A percentile compares a stretch with the other conserved stretches of the same genome.
Evolutionary conservation across 2,888 invertebrate species (phyloP).

Genomic region (Watsonalla binaria): DNA sequence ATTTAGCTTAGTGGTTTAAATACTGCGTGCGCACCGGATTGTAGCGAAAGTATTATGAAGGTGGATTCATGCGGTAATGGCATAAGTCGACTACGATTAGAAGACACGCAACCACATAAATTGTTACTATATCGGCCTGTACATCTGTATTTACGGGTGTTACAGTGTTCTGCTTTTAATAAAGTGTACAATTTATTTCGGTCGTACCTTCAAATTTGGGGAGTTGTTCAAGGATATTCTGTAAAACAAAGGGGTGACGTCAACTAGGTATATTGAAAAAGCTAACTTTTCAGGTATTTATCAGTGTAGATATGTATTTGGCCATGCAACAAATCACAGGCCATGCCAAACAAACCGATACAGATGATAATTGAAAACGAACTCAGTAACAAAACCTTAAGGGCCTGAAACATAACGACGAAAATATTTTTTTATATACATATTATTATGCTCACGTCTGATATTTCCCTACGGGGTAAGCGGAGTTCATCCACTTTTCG

Average conservation of each 20-base stretch:
- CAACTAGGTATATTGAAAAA: background rate
- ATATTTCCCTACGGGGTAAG: too few relatives aligned
- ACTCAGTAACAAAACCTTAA: too few relatives aligned
- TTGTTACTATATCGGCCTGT: conserved; percentile 19
- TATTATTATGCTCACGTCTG: too few relatives aligned
- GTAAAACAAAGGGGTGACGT: background rate
- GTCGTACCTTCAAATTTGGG: conserved; percentile 3
- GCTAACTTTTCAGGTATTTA: too few relatives aligned
- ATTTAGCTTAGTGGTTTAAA: background rate
- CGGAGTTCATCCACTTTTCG: too few relatives aligned
- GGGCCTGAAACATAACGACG: too few relatives aligned
- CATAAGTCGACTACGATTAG: conserved; percentile 4
- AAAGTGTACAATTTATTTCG: background rate
- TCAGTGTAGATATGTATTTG: too few relatives aligned
- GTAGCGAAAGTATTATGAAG: background rate
- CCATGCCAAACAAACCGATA: too few relatives aligned
- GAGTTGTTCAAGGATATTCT: background rate
- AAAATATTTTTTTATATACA: too few relatives aligned
- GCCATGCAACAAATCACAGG: too few relatives aligned
- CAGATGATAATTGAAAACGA: too few relatives aligned
- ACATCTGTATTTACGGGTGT: conserved; percentile 23
- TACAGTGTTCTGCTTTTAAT: conserved; percentile 6
- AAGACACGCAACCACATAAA: conserved; percentile 21
- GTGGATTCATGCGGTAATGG: background rate
- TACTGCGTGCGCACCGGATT: background rate